Evolutionary conservation across 2,888 invertebrate genomes (phyloP), one percentile per base, ranked within the genome.

Genomic region (Cephalotes varians): DNA sequence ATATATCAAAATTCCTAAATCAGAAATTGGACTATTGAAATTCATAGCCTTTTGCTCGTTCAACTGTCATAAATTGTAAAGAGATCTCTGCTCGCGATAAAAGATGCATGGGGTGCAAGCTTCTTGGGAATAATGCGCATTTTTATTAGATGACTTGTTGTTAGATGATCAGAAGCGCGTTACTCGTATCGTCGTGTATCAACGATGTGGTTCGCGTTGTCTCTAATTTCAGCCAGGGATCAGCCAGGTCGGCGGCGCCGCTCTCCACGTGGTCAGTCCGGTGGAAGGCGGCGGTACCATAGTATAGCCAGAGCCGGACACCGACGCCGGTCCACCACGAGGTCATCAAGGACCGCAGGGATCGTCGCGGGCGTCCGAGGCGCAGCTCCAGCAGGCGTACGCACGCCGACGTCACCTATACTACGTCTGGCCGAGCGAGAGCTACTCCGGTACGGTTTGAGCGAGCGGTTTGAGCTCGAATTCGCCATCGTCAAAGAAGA

Each of bases 211-310:
- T 80, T 82, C 60, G 58, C 85, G 58, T 65, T 65, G 56, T 37
- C 82, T 86, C 56, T 83, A 77, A 83, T 90, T 88, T 49, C 92
- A 94, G 94, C 90, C 91, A 82, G 93, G 93, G 76, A 91, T 91
- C 72, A 93, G 92, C 86, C 93, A 93, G 87, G 90, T 92, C 72
- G 91, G 93, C 81, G 90, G 90, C 67, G 87, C 91, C 74, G 88
- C 77, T 76, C 90, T 92, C 12, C 93, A 93, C 83, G 92, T 93
- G 80, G 92, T 93, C 86, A 93, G 92, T 90, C 93, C 93, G 58
- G 92, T 92, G 62, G 94, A 93, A 90, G 92, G 92, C 74, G 92
- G 92, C 83, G 93, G 94, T 85, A 93, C 93, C 82, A 92, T 93
- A 90, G 93, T 93, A 91, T 93, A 93, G 93, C 93, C 86, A 88